phyloP scores from a whole-genome alignment of 2,113 vertebrate genomes.

The Probosciger aterrimus region DNA sequence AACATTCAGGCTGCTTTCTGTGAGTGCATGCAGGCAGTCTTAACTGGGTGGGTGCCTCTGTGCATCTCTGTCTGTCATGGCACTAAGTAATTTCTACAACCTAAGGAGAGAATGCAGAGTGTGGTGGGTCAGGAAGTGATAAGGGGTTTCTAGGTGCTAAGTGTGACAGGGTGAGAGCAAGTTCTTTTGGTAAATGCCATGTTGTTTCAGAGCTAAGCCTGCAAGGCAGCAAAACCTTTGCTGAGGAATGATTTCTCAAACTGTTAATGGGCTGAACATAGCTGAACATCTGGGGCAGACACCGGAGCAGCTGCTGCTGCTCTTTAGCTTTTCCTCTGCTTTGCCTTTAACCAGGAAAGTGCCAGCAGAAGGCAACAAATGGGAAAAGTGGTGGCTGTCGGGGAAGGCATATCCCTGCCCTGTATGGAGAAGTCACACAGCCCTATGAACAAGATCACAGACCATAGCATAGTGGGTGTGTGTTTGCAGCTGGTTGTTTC shows the following conservation, averaged over 20 bases:
- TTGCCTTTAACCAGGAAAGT: constrained; percentile 32
- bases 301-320: constrained; percentile 61
- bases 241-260: constrained; percentile 63
- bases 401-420: neutral
- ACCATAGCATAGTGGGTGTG: fast-evolving
- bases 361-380: constrained; percentile 8
- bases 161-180: neutral
- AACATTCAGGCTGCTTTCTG: neutral
- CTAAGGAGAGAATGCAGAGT: neutral
- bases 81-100: neutral
- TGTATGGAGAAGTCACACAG: neutral
- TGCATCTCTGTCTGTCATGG: neutral
- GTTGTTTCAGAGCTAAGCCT: constrained; percentile 39
- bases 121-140: neutral
- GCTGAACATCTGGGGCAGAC: constrained; percentile 64
- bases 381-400: neutral
- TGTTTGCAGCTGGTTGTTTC: neutral
- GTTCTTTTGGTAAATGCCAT: neutral
- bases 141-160: neutral
- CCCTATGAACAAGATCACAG: neutral
- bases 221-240: constrained; percentile 55
- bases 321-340: constrained; percentile 50
- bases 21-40: neutral
- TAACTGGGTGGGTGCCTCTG: neutral
- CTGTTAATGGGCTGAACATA: constrained; percentile 26